These are phyloP conservation scores for Stigmatopora argus DNA, from an alignment of 2,113 vertebrate genomes.

Conservation along the genomic window DNA sequence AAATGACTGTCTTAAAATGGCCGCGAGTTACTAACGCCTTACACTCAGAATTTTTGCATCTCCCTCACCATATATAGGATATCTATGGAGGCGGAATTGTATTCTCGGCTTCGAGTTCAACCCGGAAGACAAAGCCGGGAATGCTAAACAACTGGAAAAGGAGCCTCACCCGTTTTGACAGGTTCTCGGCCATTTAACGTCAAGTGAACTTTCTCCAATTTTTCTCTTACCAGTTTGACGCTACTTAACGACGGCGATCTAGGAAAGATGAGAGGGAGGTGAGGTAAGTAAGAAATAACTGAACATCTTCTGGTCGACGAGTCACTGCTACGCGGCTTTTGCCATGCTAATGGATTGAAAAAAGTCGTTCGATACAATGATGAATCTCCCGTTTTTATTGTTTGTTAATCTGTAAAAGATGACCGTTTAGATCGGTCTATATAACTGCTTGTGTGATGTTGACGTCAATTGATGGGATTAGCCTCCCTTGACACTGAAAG, in stretches of 20 bases:
- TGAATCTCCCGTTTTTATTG: background rate
- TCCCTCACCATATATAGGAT: too few species aligned
- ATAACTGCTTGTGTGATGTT: too few species aligned
- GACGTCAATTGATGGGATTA: background rate
- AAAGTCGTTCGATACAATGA: too few species aligned
- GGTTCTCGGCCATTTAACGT: background rate
- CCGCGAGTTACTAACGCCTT: too few species aligned
- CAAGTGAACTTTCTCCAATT: background rate
- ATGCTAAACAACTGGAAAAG: constrained; percentile 38
- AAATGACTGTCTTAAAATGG: too few species aligned
- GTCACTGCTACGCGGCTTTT: constrained; percentile 16
- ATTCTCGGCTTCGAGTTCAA: background rate
- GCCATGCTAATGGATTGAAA: constrained; percentile 6
- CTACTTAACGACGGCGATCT: constrained; percentile 10
- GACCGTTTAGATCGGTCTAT: too few species aligned
- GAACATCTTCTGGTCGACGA: constrained; percentile 12
- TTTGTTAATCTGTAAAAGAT: background rate
- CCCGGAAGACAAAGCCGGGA: constrained; percentile 36
- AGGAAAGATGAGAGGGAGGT: constrained; percentile 60
- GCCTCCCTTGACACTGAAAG: background rate
- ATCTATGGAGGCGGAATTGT: constrained; percentile 25
- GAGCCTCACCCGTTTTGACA: constrained; percentile 38
- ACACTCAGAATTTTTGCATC: too few species aligned
- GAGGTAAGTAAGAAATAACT: constrained; percentile 50
- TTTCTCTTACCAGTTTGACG: background rate